Percentiles rank a stretch among this genome's conserved stretches.
These are phyloP conservation scores for Asteroscopus sphinx DNA, from an alignment of 2,888 invertebrate genomes.

Conservation along the genomic window DNA sequence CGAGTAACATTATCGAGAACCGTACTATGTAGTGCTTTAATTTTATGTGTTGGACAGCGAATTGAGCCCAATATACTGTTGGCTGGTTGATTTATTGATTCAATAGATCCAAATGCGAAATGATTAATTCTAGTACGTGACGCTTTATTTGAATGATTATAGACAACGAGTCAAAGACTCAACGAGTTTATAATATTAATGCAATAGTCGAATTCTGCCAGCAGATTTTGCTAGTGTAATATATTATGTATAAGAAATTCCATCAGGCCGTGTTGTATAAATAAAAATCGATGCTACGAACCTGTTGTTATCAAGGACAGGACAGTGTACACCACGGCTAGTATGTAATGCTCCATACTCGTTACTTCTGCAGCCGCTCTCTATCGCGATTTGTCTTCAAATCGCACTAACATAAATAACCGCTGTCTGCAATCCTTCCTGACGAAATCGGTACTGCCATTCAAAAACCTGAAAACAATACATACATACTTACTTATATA, in stretches of 20 bases:
- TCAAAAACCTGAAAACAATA: conserved; percentile 45
- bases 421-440: conserved; percentile 9
- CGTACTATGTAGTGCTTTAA: neutral
- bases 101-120: conserved; percentile 9
- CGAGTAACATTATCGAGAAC: neutral
- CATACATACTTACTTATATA: too few species aligned
- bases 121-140: conserved; percentile 6
- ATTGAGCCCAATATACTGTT: conserved; percentile 3
- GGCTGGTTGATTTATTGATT: conserved; percentile 9
- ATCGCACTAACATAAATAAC: conserved; percentile 15
- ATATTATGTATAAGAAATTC: neutral
- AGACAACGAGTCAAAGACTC: neutral
- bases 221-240: conserved; percentile 16
- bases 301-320: conserved; percentile 77
- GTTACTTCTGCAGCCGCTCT: conserved; percentile 11
- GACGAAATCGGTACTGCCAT: conserved; percentile 21
- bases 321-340: conserved; percentile 67
- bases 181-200: conserved; percentile 11
- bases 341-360: conserved; percentile 71
- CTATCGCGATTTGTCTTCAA: conserved; percentile 12
- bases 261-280: neutral
- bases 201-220: conserved; percentile 2
- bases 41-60: neutral
- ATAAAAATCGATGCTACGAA: conserved; percentile 60
- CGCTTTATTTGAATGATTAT: neutral